These are phyloP conservation scores for Heliconius melpomene DNA, from an alignment of 1,140 invertebrate genomes.

Conservation along the genomic window DNA sequence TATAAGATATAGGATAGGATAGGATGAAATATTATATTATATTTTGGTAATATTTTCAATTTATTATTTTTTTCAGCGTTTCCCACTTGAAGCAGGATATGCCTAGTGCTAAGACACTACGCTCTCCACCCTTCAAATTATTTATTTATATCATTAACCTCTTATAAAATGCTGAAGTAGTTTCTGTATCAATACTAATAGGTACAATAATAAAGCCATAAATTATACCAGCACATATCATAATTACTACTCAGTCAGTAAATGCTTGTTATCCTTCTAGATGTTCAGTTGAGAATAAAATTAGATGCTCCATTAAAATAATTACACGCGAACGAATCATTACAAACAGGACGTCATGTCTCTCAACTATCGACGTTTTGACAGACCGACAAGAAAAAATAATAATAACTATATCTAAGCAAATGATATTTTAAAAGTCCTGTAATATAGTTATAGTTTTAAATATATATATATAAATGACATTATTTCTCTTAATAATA, in stretches of 20 bases:
- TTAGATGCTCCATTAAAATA: slow-evolving; percentile 38
- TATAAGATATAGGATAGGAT: too few species aligned
- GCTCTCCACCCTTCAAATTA: too few species aligned
- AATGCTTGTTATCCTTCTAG: slow-evolving; percentile 26
- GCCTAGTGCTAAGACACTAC: too few species aligned
- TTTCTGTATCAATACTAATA: not conserved
- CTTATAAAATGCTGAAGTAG: too few species aligned
- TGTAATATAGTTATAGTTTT: not conserved
- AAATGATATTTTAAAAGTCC: not conserved
- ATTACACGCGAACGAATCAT: slow-evolving; percentile 22
- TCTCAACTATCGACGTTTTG: slow-evolving; percentile 41
- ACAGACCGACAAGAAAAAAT: slow-evolving; percentile 19
- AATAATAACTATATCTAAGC: not conserved
- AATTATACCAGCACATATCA: not conserved
- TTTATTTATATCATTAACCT: not conserved
- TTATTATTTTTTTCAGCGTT: too few species aligned
- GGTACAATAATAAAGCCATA: slow-evolving; percentile 1
- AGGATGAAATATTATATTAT: too few species aligned
- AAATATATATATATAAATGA: not conserved
- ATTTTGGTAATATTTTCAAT: too few species aligned
- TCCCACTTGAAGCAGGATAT: too few species aligned
- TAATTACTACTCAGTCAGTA: slow-evolving; percentile 13
- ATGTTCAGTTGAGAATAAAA: slow-evolving; percentile 20
- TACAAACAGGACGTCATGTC: slow-evolving; percentile 44
- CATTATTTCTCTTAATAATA: too few species aligned